Evolutionary conservation across 2,797 vertebrate genomes (phyloP).

Genomic region (Orestias chungarensis): DNA sequence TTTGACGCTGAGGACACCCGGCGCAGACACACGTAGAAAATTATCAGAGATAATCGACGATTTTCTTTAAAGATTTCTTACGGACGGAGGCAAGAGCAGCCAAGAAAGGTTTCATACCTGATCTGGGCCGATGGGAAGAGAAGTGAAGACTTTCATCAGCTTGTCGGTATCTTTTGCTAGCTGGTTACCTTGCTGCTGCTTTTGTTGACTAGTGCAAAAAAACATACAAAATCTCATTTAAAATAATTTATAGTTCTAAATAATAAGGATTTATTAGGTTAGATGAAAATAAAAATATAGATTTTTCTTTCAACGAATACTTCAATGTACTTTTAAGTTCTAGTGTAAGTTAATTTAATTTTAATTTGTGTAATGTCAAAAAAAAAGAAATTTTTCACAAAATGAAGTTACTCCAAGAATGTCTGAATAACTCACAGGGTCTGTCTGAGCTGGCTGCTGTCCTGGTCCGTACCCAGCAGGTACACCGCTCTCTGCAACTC

Average conservation of each 20-base stretch:
- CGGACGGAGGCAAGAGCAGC: not conserved
- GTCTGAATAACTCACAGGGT: conserved; percentile 85
- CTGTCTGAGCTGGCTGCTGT: conserved; percentile 85
- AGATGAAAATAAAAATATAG: no score
- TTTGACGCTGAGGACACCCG: conserved; percentile 84
- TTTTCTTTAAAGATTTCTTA: not conserved
- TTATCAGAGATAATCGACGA: not conserved
- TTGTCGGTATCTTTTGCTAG: conserved; percentile 96
- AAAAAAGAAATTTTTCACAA: no score
- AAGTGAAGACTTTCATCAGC: conserved; percentile 90
- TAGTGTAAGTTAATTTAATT: not conserved
- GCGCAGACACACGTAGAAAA: conserved; percentile 12
- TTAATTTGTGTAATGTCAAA: no score
- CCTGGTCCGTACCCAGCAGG: conserved; percentile 88
- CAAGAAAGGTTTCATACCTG: conserved; percentile 80
- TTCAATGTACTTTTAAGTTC: conserved; percentile 4
- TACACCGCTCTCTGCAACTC: conserved; percentile 91
- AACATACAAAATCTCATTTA: no score
- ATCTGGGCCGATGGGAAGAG: conserved; percentile 86
- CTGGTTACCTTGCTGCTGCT: conserved; percentile 90
- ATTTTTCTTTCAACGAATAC: no score
- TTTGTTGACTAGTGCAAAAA: conserved; percentile 85
- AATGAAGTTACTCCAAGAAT: not conserved
- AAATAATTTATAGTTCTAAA: no score
- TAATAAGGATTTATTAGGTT: no score